phyloP scores from a whole-genome alignment of 2,888 invertebrate species.

The Dimorphilus gyrociliatus region DNA sequence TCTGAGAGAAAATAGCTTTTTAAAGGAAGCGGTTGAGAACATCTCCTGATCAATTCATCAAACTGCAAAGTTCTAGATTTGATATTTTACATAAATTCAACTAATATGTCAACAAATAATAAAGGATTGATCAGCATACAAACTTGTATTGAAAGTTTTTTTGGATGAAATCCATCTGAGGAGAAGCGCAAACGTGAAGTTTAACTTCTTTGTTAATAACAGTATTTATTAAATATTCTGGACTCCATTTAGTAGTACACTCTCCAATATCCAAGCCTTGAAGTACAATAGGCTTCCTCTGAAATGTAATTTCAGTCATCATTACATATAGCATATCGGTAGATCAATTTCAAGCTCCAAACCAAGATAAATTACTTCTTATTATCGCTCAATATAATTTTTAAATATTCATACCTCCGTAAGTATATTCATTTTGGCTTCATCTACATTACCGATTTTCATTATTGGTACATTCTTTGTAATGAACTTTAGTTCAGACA shows the following conservation, averaged over 20 bases:
- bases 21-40: slow-evolving; percentile 22
- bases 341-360: no score
- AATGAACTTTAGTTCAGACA: no score
- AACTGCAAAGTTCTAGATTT: slow-evolving; percentile 36
- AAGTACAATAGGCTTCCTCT: slow-evolving; percentile 37
- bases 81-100: background rate
- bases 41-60: slow-evolving; percentile 34
- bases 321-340: no score
- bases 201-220: slow-evolving; percentile 37
- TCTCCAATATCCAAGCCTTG: slow-evolving; percentile 38
- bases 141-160: slow-evolving; percentile 43
- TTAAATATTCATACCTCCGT: no score
- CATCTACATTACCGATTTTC: no score
- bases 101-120: background rate
- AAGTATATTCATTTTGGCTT: no score
- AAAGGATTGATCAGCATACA: background rate
- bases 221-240: slow-evolving; percentile 35
- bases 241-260: slow-evolving; percentile 39
- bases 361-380: no score
- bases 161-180: slow-evolving; percentile 40
- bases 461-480: no score
- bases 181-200: slow-evolving; percentile 39
- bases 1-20: slow-evolving; percentile 34
- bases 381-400: no score
- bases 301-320: no score